Conservation (phyloP, 2,888 invertebrate species). For the Notodonta dromedarius region DNA sequence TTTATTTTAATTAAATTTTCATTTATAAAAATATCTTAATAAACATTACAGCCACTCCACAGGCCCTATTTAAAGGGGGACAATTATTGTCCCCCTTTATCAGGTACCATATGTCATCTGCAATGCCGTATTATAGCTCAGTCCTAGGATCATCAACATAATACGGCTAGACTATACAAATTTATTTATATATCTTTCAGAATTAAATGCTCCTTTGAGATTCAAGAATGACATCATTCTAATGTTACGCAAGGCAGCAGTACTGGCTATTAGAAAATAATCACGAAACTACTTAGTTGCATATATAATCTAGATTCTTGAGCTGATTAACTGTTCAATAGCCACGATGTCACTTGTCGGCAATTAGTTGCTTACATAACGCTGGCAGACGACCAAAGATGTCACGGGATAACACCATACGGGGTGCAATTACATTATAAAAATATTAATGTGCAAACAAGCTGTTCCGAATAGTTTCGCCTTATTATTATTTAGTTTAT, state of each 20-base stretch:
- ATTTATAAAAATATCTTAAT: too few species aligned
- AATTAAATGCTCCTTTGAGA: too few species aligned
- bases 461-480: neutral
- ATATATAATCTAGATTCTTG: conserved; percentile 2
- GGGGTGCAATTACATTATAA: conserved; percentile 32
- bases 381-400: conserved; percentile 59
- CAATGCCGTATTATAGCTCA: too few species aligned
- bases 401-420: conserved; percentile 55
- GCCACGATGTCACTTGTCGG: conserved; percentile 49
- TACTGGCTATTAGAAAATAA: too few species aligned
- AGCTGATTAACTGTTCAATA: conserved; percentile 20
- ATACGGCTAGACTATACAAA: too few species aligned
- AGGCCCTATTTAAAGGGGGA: too few species aligned
- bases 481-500: too few species aligned
- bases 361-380: conserved; percentile 32
- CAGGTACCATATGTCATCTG: too few species aligned
- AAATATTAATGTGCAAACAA: neutral
- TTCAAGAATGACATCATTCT: neutral
- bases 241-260: neutral
- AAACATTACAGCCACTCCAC: too few species aligned
- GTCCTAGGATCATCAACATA: too few species aligned
- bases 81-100: neutral
- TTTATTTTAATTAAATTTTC: too few species aligned
- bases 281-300: neutral
- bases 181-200: too few species aligned